These are phyloP conservation scores for Bovichtus diacanthus DNA, from an alignment of 2,797 vertebrate genomes.

Conservation along the genomic window DNA sequence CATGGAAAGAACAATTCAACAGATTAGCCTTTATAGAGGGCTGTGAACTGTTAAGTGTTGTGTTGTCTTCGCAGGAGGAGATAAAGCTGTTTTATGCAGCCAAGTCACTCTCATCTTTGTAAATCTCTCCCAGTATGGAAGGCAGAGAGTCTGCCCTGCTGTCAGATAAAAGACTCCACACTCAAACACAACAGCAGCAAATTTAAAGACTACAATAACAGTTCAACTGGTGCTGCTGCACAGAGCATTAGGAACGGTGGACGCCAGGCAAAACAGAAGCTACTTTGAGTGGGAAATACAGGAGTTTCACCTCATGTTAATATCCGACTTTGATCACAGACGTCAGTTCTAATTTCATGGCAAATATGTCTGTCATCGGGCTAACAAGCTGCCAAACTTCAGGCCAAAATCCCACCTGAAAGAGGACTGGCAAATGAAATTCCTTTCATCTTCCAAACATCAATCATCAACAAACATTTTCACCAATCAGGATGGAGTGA, in stretches of 20 bases:
- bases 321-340: constrained; percentile 34
- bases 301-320: constrained; percentile 29
- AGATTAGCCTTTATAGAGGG: constrained; percentile 6
- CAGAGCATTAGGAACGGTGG: constrained; percentile 7
- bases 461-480: too few relatives aligned
- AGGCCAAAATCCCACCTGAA: background rate
- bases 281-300: constrained; percentile 3
- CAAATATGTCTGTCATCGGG: constrained; percentile 13
- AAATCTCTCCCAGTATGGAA: background rate
- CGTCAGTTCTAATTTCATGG: constrained; percentile 21
- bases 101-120: background rate
- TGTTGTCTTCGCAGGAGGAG: constrained; percentile 17
- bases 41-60: background rate
- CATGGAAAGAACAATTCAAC: constrained; percentile 25
- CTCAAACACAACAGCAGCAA: constrained; percentile 10
- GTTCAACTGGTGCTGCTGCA: background rate
- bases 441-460: constrained; percentile 16
- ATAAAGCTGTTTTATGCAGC: constrained; percentile 30
- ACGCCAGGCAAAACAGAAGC: constrained; percentile 13
- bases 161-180: constrained; percentile 34
- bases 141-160: background rate
- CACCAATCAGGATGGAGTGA: too few relatives aligned
- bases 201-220: constrained; percentile 25
- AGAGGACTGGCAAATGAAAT: background rate
- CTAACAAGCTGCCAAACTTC: constrained; percentile 18